These are phyloP conservation scores for Arge pagana DNA, from an alignment of 2,888 invertebrate genomes.

Conservation along the genomic window DNA sequence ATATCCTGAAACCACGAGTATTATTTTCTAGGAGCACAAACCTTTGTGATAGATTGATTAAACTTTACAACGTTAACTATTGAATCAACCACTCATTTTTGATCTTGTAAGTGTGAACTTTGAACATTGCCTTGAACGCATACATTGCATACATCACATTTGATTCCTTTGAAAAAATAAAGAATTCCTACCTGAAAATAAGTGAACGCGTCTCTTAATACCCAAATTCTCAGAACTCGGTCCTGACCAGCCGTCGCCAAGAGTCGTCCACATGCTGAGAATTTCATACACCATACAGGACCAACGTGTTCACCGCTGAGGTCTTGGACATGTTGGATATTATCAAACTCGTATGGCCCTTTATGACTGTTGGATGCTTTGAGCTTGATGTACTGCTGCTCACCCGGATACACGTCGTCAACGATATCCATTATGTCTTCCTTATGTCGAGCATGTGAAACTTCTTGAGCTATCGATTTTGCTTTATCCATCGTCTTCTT, in stretches of 20 bases:
- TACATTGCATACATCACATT: neutral
- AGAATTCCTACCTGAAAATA: too few species aligned
- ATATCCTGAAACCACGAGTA: constrained; percentile 83
- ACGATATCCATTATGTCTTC: constrained; percentile 85
- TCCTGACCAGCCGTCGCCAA: constrained; percentile 98
- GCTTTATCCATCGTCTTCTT: constrained; percentile 91
- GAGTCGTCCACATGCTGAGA: constrained; percentile 92
- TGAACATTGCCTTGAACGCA: too few species aligned
- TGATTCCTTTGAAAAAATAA: too few species aligned
- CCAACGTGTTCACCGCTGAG: constrained; percentile 84
- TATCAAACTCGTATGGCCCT: constrained; percentile 94
- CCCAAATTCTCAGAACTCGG: constrained; percentile 92
- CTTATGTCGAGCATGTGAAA: constrained; percentile 84
- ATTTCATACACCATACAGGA: constrained; percentile 99
- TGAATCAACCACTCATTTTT: too few species aligned
- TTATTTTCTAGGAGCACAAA: constrained; percentile 21
- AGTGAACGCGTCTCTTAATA: constrained; percentile 83
- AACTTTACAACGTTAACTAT: neutral
- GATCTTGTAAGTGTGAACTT: too few species aligned
- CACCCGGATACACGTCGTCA: constrained; percentile 78
- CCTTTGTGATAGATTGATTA: neutral
- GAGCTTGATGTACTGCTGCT: constrained; percentile 78
- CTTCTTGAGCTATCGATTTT: constrained; percentile 86
- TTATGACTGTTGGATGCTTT: constrained; percentile 96
- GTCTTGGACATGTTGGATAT: constrained; percentile 88